Evolutionary conservation across 2,797 vertebrate genomes (phyloP), one percentile per base, ranked within the genome.

Genomic region (Huso huso): DNA sequence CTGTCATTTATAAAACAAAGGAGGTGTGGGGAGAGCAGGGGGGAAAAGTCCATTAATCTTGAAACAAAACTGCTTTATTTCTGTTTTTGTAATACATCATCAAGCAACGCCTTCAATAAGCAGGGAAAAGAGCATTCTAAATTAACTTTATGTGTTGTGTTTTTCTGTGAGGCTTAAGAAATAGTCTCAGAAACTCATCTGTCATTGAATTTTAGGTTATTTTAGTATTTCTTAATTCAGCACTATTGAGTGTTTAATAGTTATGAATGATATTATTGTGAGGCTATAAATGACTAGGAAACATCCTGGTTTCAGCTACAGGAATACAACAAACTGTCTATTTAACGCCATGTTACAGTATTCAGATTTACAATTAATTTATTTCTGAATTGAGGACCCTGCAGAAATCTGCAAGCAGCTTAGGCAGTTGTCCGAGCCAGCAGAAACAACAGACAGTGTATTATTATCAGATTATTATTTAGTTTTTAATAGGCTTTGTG

Each of bases 51-150:
- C 37, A 48, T 23, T 65, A 65, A 65, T 65, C 64, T 23, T 53
- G 23, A 65, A 51, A 57, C 15, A 65, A 65, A n/a, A 65, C 53
- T 37, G 11, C 18, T n/a, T 55, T 64, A 58, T 58, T 58, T 58
- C 10, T 58, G 7, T 6, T 65, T 55, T 51, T 11, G 49, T 49
- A 65, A 65, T 1, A 11, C 12, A 55, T 55, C 52, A 12, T 65
- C 18, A 23, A 11, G 51, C 13, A 65, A 37, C 51, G 9, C 23
- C 72, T 78, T 18, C 49, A 37, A 67, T 57, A 58, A 61, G 50
- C 49, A 18, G 18, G 18, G 18, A 18, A 18, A 18, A 18, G 18
- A 18, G 18, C 18, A 18, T 18, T 18, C 18, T 18, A 18, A 18
- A 18, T 37, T 37, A 37, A 37, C 37, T 37, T 37, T 5, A 18